These are phyloP conservation scores for Chaetogeoica ovagalla DNA, from an alignment of 2,888 invertebrate species.

Conservation along the genomic window DNA sequence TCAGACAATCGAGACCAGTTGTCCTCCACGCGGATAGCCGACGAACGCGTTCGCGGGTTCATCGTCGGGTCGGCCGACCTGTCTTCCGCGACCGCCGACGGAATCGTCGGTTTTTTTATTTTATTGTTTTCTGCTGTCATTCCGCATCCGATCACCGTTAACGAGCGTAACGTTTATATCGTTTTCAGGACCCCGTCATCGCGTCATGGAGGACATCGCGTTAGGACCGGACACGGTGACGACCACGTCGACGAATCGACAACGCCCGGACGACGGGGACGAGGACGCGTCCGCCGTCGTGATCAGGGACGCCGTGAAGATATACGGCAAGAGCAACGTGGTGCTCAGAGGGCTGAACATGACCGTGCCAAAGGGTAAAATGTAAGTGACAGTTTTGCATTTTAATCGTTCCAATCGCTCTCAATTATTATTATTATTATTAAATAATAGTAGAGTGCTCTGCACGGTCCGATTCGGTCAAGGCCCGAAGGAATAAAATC, in stretches of 20 bases:
- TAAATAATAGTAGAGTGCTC: no score
- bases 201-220: constrained; percentile 31
- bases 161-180: no score
- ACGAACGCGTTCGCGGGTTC: constrained; percentile 24
- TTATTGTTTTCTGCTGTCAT: no score
- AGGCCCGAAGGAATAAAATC: no score
- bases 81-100: no score
- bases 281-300: constrained; percentile 56
- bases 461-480: no score
- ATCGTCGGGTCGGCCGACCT: neutral
- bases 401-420: no score
- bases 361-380: constrained; percentile 71
- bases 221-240: neutral
- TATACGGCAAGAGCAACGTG: constrained; percentile 55
- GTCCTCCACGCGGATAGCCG: constrained; percentile 13
- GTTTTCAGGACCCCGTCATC: no score
- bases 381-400: constrained; percentile 69
- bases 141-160: no score
- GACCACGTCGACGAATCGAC: neutral
- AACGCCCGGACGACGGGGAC: constrained; percentile 13
- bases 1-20: constrained; percentile 14
- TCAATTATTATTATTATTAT: no score
- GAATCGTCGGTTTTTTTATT: no score
- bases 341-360: constrained; percentile 57
- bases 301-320: constrained; percentile 57